Evolutionary conservation across 1,140 invertebrate species (phyloP), one percentile per base, ranked within the genome.

Genomic region (Euura lappo): DNA sequence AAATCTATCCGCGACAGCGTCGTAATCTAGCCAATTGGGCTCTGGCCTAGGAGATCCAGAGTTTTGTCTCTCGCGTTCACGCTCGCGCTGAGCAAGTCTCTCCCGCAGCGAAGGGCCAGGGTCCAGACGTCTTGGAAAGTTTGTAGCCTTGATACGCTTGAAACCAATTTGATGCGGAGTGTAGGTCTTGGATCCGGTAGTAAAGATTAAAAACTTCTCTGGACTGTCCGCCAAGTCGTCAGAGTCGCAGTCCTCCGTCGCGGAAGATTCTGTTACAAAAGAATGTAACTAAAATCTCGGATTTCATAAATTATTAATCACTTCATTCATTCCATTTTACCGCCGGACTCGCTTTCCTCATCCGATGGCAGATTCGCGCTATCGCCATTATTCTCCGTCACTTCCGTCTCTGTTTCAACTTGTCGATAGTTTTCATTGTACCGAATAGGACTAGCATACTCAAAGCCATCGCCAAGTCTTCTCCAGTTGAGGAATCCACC

Each of bases 151-250:
- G 68, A 97, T 94, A 79, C 92, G 89, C 83, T 97, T 97, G 74
- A 97, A 94, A 46, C 93, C 94, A 75, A 97, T 94, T 88, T 96
- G 94, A 89, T 97, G 95, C 0, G 95, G 95, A 2, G 94, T 95
- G 78, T 94, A 97, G 0, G 95, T 96, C 84, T 94, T 92, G 7
- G 93, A 93, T 0, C 95, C 95, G 69, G 93, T 95, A 6, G 95
- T 96, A 83, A 96, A 97, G 75, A 97, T 96, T 11, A 97, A 88
- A 83, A 93, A 94, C 82, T 95, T 96, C 74, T 94, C 93, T 8
- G 88, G 87, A 71, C 89, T 84, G 75, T 89, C 89, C n/a, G 85
- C 81, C 67, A 87, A 79, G 44, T 86, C 88, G 71, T 90, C 90
- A 70, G 88, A 85, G 70, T 91, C 89, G 74, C 90, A 85, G 68